Evolutionary conservation across 2,797 vertebrate genomes (phyloP), one percentile per base, ranked within the genome.

Genomic region (Tokudaia tokunoshimensis): DNA sequence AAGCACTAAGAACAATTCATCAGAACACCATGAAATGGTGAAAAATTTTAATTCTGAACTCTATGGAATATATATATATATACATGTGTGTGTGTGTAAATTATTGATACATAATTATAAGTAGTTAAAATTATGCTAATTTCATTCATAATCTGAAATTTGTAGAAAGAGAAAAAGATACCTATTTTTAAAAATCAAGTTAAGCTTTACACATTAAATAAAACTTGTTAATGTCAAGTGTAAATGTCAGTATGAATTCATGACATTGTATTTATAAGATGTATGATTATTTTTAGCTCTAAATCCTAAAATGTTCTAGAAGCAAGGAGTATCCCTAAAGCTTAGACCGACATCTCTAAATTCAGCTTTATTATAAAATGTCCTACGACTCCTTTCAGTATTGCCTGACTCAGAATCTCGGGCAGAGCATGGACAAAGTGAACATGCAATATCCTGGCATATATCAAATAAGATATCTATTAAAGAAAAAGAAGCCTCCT

Each of bases 101-200:
- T n/a, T 82, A 84, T 76, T 59, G 92, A 50, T 26, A 75, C 57
- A 50, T 65, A 90, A 91, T 67, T 82, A 34, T 92, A 91, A 81
- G 3, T 20, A 93, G 92, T 86, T 82, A 44, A 61, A 82, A 78
- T 85, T 82, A 87, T 87, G 63, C 14, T 95, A 89, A 89, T 59
- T 80, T 89, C 7, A 94, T 88, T 94, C 83, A 75, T 22, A 92
- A 84, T 93, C 6, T 26, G 88, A 91, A 90, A 37, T 83, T 44
- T 96, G 95, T 82, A 82, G 29, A 89, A 85, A 87, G 13, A 61
- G 3, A 84, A 79, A 83, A 86, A 55, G 9, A 81, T 55, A 67
- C 76, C 24, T 15, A 26, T 91, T 80, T 87, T 91, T 57, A 17
- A 59, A 89, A 94, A 83, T 82, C 12, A 82, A 93, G 31, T 81